Evolutionary conservation across 2,113 vertebrate genomes (phyloP), one percentile per base, ranked within the genome.

Genomic region (Chaetodon auriga): DNA sequence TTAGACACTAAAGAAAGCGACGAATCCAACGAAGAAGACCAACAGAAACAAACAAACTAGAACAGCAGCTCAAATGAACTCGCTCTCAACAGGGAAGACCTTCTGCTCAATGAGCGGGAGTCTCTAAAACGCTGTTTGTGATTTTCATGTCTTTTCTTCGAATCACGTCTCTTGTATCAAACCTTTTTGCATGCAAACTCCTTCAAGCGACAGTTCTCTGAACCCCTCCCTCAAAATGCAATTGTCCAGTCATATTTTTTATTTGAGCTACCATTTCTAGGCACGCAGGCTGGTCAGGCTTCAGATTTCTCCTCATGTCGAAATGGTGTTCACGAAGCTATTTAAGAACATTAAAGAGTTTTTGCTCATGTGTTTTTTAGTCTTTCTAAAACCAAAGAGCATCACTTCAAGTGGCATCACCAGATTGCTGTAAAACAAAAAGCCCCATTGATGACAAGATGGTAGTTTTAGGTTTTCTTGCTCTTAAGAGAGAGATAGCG

Each of bases 121-220:
- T 60, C 21, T 51, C 21, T 41, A 23, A 68, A 71, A 63, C 1
- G 12, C 18, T n/a, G 51, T 81, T 71, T 82, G 53, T 75, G 4
- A 79, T 61, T 83, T 49, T 72, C n/a, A 30, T 58, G 6, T 72
- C 41, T 16, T 45, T 43, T 18, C 6, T 57, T 16, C 21, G 16
- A 53, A 54, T 23, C 19, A 38, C 54, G 38, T 21, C 18, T 73
- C 10, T 35, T 25, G 0, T 35, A 54, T 68, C 16, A 10, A 68
- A 25, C 43, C 36, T 43, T 30, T 18, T 25, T 21, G 14, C 14
- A n/a, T 57, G 60, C 15, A 60, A 51, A n/a, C n/a, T n/a, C n/a
- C n/a, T n/a, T n/a, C n/a, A n/a, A n/a, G n/a, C n/a, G n/a, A n/a
- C n/a, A 69, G 18, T 51, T 35, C 16, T 49, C 5, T 64, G 45